phyloP scores from a whole-genome alignment of 2,113 vertebrate genomes.

The Proteles cristata region DNA sequence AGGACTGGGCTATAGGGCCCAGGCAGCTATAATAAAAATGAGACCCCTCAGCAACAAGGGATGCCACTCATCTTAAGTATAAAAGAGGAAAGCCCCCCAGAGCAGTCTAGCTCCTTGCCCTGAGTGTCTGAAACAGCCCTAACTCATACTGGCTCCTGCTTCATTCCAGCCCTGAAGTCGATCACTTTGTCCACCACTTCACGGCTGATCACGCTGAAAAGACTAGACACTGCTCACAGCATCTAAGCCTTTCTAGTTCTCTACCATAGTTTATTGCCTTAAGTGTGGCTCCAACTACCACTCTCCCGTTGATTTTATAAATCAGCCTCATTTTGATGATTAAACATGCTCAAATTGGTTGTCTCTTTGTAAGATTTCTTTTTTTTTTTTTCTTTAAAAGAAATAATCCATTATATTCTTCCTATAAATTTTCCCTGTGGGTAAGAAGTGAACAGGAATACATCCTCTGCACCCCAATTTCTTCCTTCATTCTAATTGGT shows the following conservation, averaged over 20 bases:
- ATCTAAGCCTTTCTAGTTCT: neutral
- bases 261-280: neutral
- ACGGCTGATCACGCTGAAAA: neutral
- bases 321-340: neutral
- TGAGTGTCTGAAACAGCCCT: neutral
- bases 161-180: neutral
- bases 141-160: neutral
- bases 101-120: neutral
- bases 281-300: neutral
- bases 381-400: conserved; percentile 2
- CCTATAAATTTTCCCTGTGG: neutral
- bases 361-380: neutral
- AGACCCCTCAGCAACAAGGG: neutral
- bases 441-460: conserved; percentile 14
- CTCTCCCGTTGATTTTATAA: neutral
- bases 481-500: conserved; percentile 4
- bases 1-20: neutral
- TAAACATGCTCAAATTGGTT: conserved; percentile 27
- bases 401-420: conserved; percentile 3
- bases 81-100: neutral
- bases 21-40: neutral
- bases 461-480: neutral
- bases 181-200: neutral
- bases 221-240: neutral
- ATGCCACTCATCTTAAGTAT: neutral